Percentiles rank a stretch among this genome's conserved stretches.
Evolutionary conservation across 1,140 invertebrate genomes (phyloP).

Genomic region (Melanaphis sacchari): DNA sequence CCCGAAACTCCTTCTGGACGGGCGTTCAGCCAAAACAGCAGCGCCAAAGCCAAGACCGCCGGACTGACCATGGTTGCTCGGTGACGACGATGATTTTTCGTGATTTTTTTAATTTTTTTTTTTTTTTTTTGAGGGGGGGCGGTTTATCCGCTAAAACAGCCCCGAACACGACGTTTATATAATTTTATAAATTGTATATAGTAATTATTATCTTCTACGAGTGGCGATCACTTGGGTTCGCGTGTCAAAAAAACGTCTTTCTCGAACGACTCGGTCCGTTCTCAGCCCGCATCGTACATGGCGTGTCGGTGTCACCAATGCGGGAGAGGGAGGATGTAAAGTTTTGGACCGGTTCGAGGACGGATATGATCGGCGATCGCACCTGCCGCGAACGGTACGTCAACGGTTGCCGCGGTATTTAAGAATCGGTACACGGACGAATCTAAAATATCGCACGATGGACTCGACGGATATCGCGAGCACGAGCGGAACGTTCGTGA

Average conservation of each 20-base stretch:
- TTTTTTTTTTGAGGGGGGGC: background rate
- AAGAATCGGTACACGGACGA: background rate
- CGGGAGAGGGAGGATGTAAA: too few species aligned
- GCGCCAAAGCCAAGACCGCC: slow-evolving; percentile 9
- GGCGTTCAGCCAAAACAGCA: slow-evolving; percentile 35
- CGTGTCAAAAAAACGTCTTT: background rate
- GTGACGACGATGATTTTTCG: background rate
- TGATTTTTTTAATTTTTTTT: too few species aligned
- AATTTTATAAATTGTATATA: background rate
- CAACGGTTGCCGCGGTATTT: background rate
- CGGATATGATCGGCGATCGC: background rate
- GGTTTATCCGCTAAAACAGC: background rate
- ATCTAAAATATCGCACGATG: background rate
- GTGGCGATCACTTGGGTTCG: too few species aligned
- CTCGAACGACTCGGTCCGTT: background rate
- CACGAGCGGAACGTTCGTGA: background rate
- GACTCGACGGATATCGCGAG: background rate
- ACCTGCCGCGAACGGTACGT: background rate
- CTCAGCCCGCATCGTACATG: slow-evolving; percentile 38
- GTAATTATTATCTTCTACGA: background rate
- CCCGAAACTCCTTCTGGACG: slow-evolving; percentile 52
- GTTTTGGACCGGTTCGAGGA: background rate
- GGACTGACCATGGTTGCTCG: background rate
- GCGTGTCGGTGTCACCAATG: background rate
- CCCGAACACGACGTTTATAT: background rate